These are phyloP conservation scores for Carollia perspicillata DNA, from an alignment of 2,113 vertebrate genomes.

Conservation along the genomic window DNA sequence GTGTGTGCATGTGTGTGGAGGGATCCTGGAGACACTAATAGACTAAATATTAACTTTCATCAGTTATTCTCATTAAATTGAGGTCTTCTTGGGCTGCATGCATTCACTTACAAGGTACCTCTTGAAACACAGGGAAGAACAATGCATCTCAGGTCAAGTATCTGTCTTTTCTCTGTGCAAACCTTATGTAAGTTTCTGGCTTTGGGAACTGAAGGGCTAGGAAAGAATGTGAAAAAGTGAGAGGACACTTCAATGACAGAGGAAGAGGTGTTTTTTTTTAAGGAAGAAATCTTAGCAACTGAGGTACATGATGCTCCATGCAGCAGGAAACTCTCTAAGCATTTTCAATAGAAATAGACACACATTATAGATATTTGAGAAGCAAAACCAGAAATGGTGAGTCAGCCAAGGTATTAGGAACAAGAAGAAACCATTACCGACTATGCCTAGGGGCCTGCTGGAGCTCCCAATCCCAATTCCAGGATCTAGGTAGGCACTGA, in stretches of 20 bases:
- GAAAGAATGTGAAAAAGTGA: too few relatives aligned
- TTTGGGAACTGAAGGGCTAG: neutral
- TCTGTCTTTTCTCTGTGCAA: neutral
- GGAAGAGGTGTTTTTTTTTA: neutral
- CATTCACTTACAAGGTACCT: neutral
- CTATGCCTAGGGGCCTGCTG: neutral
- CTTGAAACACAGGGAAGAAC: neutral
- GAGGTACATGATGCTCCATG: accelerated
- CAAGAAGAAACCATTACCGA: neutral
- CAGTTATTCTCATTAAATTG: neutral
- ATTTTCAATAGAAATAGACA: neutral
- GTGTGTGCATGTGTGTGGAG: neutral
- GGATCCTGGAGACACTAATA: neutral
- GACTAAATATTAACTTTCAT: neutral
- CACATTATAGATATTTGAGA: neutral
- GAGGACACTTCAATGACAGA: neutral
- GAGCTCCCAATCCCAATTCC: neutral
- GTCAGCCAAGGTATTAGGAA: too few relatives aligned
- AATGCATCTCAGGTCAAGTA: neutral
- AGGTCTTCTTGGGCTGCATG: neutral
- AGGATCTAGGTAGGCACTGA: neutral
- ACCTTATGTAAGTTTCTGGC: neutral
- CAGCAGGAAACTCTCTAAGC: neutral
- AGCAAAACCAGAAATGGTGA: too few relatives aligned
- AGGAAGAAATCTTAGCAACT: neutral